Evolutionary conservation across 64 coral and sea anemone genomes (phyloP).

Genomic region (Montipora cactus): DNA sequence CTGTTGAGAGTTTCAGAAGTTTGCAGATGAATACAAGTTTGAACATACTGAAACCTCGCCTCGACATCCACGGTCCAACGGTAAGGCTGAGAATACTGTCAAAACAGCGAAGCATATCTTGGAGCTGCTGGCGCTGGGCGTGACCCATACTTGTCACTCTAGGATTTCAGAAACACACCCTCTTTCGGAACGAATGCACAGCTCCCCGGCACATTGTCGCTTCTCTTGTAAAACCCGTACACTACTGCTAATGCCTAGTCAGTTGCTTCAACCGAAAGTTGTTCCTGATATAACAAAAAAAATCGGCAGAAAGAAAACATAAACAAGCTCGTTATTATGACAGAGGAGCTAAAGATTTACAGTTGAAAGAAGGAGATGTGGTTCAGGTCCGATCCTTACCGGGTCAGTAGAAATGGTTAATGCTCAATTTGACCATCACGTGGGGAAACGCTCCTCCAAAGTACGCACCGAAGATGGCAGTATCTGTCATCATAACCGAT

Average conservation of each 20-base stretch:
- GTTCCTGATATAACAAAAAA: neutral
- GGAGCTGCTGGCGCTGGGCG: slow-evolving; percentile 8
- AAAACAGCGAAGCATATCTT: slow-evolving; percentile 52
- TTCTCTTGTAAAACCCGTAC: slow-evolving; percentile 7
- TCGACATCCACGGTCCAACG: slow-evolving; percentile 42
- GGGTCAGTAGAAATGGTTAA: too few species aligned
- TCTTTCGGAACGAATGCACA: neutral
- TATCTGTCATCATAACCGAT: too few species aligned
- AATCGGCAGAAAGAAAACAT: neutral
- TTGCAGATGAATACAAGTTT: slow-evolving; percentile 34
- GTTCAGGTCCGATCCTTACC: neutral
- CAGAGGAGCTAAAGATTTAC: neutral
- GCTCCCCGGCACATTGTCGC: slow-evolving; percentile 25
- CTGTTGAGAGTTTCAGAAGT: slow-evolving; percentile 35
- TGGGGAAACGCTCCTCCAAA: too few species aligned
- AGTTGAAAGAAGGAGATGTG: neutral
- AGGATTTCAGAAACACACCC: slow-evolving; percentile 2
- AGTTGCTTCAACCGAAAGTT: neutral
- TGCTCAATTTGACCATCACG: too few species aligned
- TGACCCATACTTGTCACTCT: slow-evolving; percentile 57
- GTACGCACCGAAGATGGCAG: too few species aligned
- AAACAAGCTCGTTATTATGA: neutral
- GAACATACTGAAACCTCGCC: slow-evolving; percentile 53
- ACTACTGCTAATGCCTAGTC: slow-evolving; percentile 8
- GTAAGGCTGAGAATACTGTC: slow-evolving; percentile 55